Conservation (phyloP, 1,140 invertebrate genomes). For the Pinna nobilis region DNA sequence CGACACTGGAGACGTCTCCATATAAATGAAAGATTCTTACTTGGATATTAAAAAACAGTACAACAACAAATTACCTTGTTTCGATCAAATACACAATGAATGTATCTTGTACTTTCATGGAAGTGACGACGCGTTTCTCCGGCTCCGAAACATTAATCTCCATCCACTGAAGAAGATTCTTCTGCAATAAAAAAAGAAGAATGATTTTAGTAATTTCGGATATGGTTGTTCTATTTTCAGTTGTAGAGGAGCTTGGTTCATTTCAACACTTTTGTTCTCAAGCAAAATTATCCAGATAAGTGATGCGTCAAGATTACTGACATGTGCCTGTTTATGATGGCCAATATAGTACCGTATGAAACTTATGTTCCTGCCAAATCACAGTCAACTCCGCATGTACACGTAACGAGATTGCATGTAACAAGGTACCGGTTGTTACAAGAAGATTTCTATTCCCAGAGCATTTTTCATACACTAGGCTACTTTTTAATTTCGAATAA, state of each 20-base stretch:
- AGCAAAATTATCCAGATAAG: neutral
- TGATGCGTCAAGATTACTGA: neutral
- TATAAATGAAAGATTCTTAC: too few relatives aligned
- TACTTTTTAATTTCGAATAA: too few relatives aligned
- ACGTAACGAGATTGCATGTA: too few relatives aligned
- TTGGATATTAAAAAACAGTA: too few relatives aligned
- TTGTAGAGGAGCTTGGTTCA: neutral
- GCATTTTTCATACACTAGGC: too few relatives aligned
- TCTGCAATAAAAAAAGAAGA: slow-evolving; percentile 76
- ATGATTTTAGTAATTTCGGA: neutral
- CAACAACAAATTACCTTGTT: slow-evolving; percentile 79
- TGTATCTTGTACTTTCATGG: slow-evolving; percentile 87
- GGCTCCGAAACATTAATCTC: slow-evolving; percentile 88
- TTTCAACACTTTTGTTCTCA: neutral
- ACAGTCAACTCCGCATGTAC: too few relatives aligned
- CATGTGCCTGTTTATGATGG: too few relatives aligned
- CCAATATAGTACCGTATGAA: too few relatives aligned
- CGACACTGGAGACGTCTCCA: too few relatives aligned
- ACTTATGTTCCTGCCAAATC: too few relatives aligned
- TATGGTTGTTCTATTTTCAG: neutral
- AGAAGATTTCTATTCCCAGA: too few relatives aligned
- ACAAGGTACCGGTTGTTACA: too few relatives aligned
- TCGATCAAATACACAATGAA: slow-evolving; percentile 90
- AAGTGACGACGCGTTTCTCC: slow-evolving; percentile 87
- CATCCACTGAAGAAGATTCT: slow-evolving; percentile 84